Evolutionary conservation across 2,797 vertebrate species (phyloP), one percentile per base, ranked within the genome.

Genomic region (Protosalanx chinensis): DNA sequence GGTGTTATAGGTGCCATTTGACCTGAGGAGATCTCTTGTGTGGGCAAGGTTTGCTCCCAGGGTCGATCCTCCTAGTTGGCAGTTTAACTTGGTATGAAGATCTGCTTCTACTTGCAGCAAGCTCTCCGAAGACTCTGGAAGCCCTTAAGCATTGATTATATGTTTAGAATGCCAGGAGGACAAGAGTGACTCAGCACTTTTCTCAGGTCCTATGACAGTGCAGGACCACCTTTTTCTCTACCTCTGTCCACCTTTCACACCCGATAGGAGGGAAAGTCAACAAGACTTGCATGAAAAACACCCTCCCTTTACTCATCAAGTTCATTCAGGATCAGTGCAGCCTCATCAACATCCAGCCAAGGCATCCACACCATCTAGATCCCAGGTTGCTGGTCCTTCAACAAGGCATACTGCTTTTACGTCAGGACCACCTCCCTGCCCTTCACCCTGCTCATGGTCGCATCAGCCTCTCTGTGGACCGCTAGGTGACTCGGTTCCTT

Each of bases 141-240:
- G 2, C 23, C 41, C 37, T 2, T 1, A 27, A 27, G 23, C 46
- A 66, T 66, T 66, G 64, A 66, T 66, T 66, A 51, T 65, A 65
- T 29, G n/a, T 13, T 64, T 8, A 12, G 35, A 20, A 64, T 20
- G 64, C 64, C 46, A 51, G 64, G 41, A 66, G 64, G 23, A 27
- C 64, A 27, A 18, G 20, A 66, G n/a, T 51, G 37, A 66, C 33
- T 66, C 37, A 66, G 41, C 64, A 5, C 64, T 66, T 66, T 66
- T 29, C 41, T 66, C 23, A 27, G 37, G 41, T 66, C 64, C 37
- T 27, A 20, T 1, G 64, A 23, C 12, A 16, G 27, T 66, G 37
- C 27, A 27, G 23, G 64, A 66, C 15, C 41, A 16, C 2, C 15
- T 53, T 49, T 29, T 23, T 64, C 62, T 35, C 10, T 49, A 41